Conservation (phyloP, 2,113 vertebrate genomes). For the Mustela lutreola region DNA sequence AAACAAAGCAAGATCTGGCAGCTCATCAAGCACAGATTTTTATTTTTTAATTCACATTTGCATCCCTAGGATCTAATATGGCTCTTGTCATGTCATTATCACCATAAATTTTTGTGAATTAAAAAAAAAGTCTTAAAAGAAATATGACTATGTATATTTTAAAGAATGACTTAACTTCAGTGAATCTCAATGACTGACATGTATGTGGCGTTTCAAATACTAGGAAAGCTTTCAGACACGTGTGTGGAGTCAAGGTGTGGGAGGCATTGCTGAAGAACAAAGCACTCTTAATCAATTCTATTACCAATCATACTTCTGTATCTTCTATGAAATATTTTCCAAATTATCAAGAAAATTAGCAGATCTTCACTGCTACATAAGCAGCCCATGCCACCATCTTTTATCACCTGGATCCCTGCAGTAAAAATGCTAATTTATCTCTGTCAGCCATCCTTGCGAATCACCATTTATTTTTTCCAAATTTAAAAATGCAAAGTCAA, state of each 20-base stretch:
- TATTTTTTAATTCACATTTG: background rate
- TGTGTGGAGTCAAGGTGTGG: background rate
- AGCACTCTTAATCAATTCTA: background rate
- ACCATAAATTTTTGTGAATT: background rate
- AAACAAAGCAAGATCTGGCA: background rate
- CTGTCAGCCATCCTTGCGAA: background rate
- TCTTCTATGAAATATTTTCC: background rate
- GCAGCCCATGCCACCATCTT: background rate
- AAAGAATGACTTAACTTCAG: background rate
- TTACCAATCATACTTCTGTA: background rate
- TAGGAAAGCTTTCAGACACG: background rate
- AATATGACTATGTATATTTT: background rate
- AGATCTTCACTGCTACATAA: background rate
- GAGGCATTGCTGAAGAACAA: background rate
- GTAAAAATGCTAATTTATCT: background rate
- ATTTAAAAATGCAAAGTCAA: background rate
- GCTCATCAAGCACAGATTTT: background rate
- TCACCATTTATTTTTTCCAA: background rate
- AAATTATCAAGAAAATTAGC: background rate
- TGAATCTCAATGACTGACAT: background rate
- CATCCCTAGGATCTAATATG: background rate
- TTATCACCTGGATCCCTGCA: background rate
- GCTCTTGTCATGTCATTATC: background rate
- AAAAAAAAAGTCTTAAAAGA: background rate
- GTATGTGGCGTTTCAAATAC: background rate